Evolutionary conservation across 2,113 vertebrate genomes (phyloP).

Genomic region (Zootoca vivipara): DNA sequence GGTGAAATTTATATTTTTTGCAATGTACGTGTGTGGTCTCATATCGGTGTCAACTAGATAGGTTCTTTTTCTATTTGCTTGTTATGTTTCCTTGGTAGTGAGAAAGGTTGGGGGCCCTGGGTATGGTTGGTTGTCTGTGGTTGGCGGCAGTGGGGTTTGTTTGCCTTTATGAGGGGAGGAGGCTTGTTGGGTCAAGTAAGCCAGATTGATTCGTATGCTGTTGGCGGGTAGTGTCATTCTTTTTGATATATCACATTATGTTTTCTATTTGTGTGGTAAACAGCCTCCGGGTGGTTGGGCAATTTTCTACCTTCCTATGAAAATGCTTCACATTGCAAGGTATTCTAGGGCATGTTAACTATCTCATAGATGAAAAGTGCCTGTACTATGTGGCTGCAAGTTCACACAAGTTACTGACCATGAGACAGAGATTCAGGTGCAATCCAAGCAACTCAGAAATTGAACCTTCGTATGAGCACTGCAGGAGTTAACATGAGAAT

Average conservation of each 20-base stretch:
- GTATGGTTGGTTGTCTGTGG: no score
- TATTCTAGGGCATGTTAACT: neutral
- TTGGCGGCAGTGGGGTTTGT: no score
- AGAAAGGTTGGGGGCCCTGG: no score
- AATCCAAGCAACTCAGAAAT: neutral
- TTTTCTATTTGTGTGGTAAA: neutral
- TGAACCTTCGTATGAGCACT: neutral
- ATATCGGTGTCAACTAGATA: no score
- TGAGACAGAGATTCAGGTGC: neutral
- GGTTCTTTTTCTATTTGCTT: no score
- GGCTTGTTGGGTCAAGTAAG: no score
- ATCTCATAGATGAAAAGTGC: neutral
- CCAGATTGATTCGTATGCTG: no score
- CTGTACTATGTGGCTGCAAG: neutral
- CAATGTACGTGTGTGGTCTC: no score
- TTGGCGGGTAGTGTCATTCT: no score
- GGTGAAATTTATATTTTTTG: no score
- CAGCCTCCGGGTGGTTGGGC: neutral
- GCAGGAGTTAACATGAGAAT: neutral
- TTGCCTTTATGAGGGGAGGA: no score
- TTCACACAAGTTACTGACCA: neutral
- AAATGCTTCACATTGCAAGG: neutral
- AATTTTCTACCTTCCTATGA: neutral
- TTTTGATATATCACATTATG: neutral
- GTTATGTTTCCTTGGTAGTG: no score